Evolutionary conservation across 2,797 vertebrate species (phyloP), one percentile per base, ranked within the genome.

Genomic region (Parauchenoglanis punctatus): DNA sequence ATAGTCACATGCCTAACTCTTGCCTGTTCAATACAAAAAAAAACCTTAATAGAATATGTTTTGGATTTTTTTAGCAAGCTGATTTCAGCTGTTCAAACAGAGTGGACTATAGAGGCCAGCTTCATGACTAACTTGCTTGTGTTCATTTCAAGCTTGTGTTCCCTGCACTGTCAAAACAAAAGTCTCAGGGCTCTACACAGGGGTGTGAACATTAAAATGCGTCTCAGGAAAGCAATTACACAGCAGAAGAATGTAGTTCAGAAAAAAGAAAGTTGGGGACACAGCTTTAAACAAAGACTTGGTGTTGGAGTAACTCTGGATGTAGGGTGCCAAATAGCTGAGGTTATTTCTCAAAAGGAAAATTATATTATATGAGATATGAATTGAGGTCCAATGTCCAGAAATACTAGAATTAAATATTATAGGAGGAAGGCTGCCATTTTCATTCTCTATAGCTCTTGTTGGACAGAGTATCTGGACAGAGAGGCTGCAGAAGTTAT

Each of bases 401-500:
- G 59, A 83, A 78, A 44, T 28, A 28, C 81, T 20, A 40, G 8
- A 77, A 73, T 76, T 86, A 86, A 87, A 91, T 84, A 87, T 67
- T 46, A 73, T 56, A n/a, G 31, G n/a, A 40, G 4, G 61, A 63
- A 28, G 23, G 40, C 52, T 73, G 28, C 70, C 44, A 80, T 78
- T 87, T 77, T 77, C 52, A 63, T 25, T 46, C 31, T 76, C 35
- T 46, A 7, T 78, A 40, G 49, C 80, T 81, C 65, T 81, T 65
- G 17, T 20, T 81, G 25, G 67, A 4, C 10, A 40, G 17, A 75
- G 20, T 76, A 46, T 25, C 46, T 18, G 17, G 68, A 61, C 52
- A 78, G 52, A 23, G 18, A 67, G 35, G 54, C 25, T 40, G 8
- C 46, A 83, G 86, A 75, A 44, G 67, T 72, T n/a, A 63, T 49